Evolutionary conservation across 2,113 vertebrate genomes (phyloP), one percentile per base, ranked within the genome.

Genomic region (Alces alces): DNA sequence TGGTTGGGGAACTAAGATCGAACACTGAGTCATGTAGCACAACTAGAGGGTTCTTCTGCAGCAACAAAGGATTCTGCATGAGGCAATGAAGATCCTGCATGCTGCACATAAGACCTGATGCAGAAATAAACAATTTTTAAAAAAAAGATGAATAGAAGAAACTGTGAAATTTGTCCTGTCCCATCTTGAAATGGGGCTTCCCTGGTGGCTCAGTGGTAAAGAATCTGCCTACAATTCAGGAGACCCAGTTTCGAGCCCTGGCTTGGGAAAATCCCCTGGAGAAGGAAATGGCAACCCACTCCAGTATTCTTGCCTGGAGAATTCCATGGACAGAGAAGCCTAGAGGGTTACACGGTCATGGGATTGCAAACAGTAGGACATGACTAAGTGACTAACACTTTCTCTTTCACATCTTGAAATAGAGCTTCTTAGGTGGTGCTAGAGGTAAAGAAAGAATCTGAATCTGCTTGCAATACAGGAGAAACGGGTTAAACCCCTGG

Each of bases 351-450:
- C 17, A 70, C 17, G 21, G 64, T 70, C 7, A 9, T 36, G 64
- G 64, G 8, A 36, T 17, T 21, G 33, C 64, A 36, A 66, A 66
- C 16, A 66, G 64, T 19, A 0, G 0, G 16, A 36, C 64, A 66
- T 8, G 9, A 36, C 33, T n/a, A 17, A 64, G 61, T 0, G 30
- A 17, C 61, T 33, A 64, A 64, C 28, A 33, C 33, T n/a, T 66
- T n/a, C 61, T n/a, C 61, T 64, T 17, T 66, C 33, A 66, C 61
- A 66, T n/a, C 64, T 66, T 66, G n/a, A 36, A 70, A 36, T 6
- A 70, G 61, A 16, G 61, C 61, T 66, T 66, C 33, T 4, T 19
- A n/a, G 61, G 8, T 66, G 61, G 33, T 70, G 17, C n/a, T 36
- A 70, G n/a, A 36, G 64, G 64, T 36, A 70, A 36, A 36, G 33